phyloP scores from a whole-genome alignment of 2,888 invertebrate species.

The Aphodius sticticus region DNA sequence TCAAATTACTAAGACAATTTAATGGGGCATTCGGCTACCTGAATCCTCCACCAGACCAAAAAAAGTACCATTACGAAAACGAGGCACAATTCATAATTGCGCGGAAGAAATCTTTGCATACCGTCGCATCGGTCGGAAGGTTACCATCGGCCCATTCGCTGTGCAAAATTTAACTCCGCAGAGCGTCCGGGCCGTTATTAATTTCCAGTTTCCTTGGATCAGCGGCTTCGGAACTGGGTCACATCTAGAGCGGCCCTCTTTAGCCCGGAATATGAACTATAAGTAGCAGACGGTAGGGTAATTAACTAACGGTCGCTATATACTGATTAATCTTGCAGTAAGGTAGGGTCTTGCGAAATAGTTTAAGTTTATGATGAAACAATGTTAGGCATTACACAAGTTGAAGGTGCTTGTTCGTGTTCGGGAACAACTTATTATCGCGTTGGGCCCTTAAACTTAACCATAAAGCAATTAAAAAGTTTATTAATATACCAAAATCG shows the following conservation, averaged over 20 bases:
- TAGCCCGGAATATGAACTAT: neutral
- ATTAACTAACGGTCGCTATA: neutral
- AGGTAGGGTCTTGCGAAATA: neutral
- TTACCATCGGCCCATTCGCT: neutral
- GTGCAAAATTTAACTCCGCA: neutral
- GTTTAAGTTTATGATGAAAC: neutral
- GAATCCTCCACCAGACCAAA: neutral
- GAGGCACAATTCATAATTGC: neutral
- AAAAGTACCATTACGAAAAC: neutral
- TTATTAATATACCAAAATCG: neutral
- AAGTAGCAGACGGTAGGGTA: slow-evolving; percentile 4
- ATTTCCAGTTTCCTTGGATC: neutral
- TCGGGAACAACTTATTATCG: neutral
- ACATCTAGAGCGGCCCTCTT: neutral
- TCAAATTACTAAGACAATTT: neutral
- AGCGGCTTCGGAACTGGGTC: neutral
- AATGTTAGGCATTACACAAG: neutral
- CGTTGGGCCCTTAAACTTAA: neutral
- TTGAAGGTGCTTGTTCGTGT: neutral
- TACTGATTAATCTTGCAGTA: neutral
- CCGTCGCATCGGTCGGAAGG: neutral
- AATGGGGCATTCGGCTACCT: neutral
- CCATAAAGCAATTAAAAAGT: neutral
- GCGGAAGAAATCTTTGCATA: neutral
- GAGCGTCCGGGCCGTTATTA: neutral